Evolutionary conservation across 1,140 invertebrate genomes (phyloP), one percentile per base, ranked within the genome.

Genomic region (Chironomus tepperi): DNA sequence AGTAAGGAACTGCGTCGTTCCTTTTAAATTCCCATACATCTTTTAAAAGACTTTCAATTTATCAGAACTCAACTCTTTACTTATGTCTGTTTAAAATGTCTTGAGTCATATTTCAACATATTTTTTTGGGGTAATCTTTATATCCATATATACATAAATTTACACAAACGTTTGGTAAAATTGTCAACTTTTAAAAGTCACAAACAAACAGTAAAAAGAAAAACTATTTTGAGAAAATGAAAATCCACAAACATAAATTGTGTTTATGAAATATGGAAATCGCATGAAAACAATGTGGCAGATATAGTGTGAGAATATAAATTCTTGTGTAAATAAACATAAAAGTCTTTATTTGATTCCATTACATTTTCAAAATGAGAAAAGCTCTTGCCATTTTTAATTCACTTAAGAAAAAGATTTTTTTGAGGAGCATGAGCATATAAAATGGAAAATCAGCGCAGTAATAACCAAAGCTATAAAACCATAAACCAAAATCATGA

Each of bases 191-290:
- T 57, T 57, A n/a, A 57, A 57, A 57, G 47, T 57, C 47, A 57
- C 12, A 12, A 12, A 12, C 47, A 57, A 57, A 57, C 47, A 57
- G 10, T 7, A 7, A 47, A 9, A 47, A 47, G 2, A 47, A 47
- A 9, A 57, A 70, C 19, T 70, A 16, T 18, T 15, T 5, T 18
- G 19, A 9, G 65, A 19, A 18, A 70, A 70, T 18, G 65, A 70
- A 70, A 70, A 70, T 70, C 65, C 65, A 16, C 65, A 70, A 70
- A 70, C 65, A 70, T 70, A 70, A 70, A 70, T 70, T 70, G 16
- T 70, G 16, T 70, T 19, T 19, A 70, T 70, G 65, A 70, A 70
- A 70, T 70, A 70, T 70, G 16, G 19, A 70, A 70, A 70, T 70
- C 18, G 16, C 18, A 19, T 70, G 18, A 19, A 70, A 70, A 57